These are phyloP conservation scores for Drosophila eohydei DNA, from an alignment of 2,888 invertebrate genomes.

Conservation along the genomic window DNA sequence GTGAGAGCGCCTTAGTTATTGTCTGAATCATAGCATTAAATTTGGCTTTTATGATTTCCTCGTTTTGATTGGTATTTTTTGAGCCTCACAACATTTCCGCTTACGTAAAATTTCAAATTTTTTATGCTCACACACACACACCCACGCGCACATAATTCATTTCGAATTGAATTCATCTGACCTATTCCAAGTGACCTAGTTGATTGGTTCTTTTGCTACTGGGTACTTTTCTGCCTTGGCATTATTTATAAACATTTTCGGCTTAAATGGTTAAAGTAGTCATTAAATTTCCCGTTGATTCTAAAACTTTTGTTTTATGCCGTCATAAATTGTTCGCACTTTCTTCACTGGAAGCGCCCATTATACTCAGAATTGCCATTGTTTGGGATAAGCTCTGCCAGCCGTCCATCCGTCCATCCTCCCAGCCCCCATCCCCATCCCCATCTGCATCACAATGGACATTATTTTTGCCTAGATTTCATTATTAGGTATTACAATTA, in stretches of 20 bases:
- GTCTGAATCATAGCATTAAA: slow-evolving; percentile 28
- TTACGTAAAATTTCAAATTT: slow-evolving; percentile 12
- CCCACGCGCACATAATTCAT: background rate
- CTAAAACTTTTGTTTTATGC: slow-evolving; percentile 41
- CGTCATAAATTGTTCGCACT: slow-evolving; percentile 70
- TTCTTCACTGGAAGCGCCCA: slow-evolving; percentile 57
- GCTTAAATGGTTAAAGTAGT: slow-evolving; percentile 40
- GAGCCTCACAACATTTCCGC: slow-evolving; percentile 10
- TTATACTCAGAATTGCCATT: slow-evolving; percentile 41
- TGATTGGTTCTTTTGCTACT: slow-evolving; percentile 1
- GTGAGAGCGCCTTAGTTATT: background rate
- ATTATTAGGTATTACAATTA: slow-evolving; percentile 19
- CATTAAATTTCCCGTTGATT: slow-evolving; percentile 52
- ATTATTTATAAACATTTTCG: slow-evolving; percentile 69
- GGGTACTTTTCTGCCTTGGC: slow-evolving; percentile 1
- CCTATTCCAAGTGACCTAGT: slow-evolving; percentile 48
- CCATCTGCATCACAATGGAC: background rate
- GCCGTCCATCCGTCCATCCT: background rate
- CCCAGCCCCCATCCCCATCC: background rate
- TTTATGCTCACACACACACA: slow-evolving; percentile 5
- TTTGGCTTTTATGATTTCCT: slow-evolving; percentile 29
- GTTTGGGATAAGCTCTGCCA: background rate
- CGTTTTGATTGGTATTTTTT: slow-evolving; percentile 10
- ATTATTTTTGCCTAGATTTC: slow-evolving; percentile 8
- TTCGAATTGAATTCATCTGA: slow-evolving; percentile 10